Conservation (phyloP, 1,140 invertebrate genomes). For the Triops cancriformis region DNA sequence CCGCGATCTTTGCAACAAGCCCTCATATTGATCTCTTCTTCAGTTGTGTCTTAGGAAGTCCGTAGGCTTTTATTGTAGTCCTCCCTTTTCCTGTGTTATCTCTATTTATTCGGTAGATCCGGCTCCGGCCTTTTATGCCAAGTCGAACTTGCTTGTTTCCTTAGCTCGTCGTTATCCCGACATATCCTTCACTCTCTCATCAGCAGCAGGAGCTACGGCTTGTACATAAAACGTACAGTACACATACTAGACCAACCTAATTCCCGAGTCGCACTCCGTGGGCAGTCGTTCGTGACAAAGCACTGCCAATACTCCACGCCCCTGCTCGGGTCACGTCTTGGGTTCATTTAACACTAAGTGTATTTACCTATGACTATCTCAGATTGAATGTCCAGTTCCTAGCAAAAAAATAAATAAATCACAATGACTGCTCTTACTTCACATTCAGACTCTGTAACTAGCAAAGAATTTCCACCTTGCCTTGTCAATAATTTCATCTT, state of each 20-base stretch:
- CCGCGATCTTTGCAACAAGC: not conserved
- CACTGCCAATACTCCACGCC: not conserved
- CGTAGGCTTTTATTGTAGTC: not conserved
- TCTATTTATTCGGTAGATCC: not conserved
- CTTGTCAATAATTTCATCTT: not conserved
- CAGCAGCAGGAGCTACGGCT: not conserved
- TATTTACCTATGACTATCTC: not conserved
- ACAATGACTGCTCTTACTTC: too few relatives aligned
- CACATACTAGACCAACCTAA: not conserved
- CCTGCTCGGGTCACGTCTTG: not conserved
- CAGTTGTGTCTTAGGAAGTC: not conserved
- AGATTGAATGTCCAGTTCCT: not conserved
- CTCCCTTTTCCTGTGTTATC: not conserved
- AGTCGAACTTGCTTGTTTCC: not conserved
- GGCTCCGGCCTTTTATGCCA: conserved; percentile 1
- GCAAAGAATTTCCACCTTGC: not conserved
- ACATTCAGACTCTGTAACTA: too few relatives aligned
- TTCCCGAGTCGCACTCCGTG: not conserved
- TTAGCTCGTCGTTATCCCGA: conserved; percentile 9
- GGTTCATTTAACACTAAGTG: not conserved
- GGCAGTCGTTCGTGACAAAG: conserved; percentile 4
- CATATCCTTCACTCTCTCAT: not conserved
- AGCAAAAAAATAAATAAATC: not conserved
- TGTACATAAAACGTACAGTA: not conserved
- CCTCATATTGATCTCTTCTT: not conserved